Evolutionary conservation across 2,888 invertebrate genomes (phyloP), one percentile per base, ranked within the genome.

Genomic region (Epirrhoe alternata): DNA sequence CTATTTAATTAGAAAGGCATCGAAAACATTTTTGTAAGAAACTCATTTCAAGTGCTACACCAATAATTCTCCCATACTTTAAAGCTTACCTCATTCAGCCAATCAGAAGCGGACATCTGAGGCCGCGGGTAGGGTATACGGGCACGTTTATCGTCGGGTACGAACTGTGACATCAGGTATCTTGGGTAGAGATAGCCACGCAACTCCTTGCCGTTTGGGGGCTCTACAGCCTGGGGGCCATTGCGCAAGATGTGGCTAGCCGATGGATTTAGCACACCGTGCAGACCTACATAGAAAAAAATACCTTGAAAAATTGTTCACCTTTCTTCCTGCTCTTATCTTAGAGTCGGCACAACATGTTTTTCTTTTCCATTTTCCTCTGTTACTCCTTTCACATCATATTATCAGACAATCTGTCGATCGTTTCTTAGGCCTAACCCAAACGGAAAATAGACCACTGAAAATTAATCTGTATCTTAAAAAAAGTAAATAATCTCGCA

Each of bases 121-220:
- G 66, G 69, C 0, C 65, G 71, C 0, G 66, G 70, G 0, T 61
- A 72, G 0, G 72, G 71, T 3, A 63, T 63, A 8, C 70, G 76
- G 0, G 71, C 68, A 12, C 66, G 75, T 12, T 80, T 82, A 10
- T 79, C 80, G 31, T 77, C 79, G 4, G 75, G 72, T 10, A 77
- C 56, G 67, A 69, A 80, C n/a, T 68, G 77, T 0, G 83, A 81
- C 62, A 79, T 62, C 61, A 83, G 58, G 63, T 80, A 71, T 47
- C 77, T 76, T 4, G 83, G 84, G 16, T 83, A 60, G n/a, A 81
- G 57, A 59, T 77, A 83, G 3, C 82, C 79, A 1, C 67, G 71
- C 8, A 77, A 61, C 30, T 73, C 76, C 35, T 70, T 70, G 4
- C 72, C 66, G 12, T 70, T 61, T 0, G 67, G 68, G 0, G 65